Percentiles rank a stretch among this genome's conserved stretches.
Conservation (phyloP, 2,797 vertebrate genomes). For the Sebastiscus albofasciatus region DNA sequence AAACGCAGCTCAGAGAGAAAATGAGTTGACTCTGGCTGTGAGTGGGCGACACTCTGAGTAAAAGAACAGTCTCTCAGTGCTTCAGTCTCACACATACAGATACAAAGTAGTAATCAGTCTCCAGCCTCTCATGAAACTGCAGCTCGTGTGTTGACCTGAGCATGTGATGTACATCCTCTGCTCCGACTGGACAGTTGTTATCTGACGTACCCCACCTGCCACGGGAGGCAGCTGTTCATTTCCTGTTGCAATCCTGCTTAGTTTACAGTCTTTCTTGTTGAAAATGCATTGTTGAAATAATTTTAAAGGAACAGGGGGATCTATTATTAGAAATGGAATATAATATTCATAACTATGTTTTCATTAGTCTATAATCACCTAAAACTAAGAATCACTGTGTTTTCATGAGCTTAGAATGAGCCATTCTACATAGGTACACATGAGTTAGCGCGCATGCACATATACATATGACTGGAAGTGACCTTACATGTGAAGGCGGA, state of each 20-base stretch:
- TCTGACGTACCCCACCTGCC: background rate
- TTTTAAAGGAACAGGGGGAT: background rate
- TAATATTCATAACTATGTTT: too few relatives aligned
- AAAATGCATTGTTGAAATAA: background rate
- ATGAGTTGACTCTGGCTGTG: background rate
- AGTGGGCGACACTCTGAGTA: background rate
- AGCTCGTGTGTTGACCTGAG: background rate
- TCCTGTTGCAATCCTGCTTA: background rate
- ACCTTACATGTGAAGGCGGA: too few relatives aligned
- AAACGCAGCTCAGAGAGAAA: slow-evolving; percentile 1
- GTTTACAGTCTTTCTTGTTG: background rate
- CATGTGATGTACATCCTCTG: background rate
- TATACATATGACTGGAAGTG: too few relatives aligned
- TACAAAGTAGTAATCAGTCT: background rate
- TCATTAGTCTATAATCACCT: too few relatives aligned
- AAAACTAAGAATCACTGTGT: too few relatives aligned
- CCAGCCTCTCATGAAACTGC: background rate
- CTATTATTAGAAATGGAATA: too few relatives aligned
- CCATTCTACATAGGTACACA: too few relatives aligned
- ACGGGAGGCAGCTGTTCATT: background rate
- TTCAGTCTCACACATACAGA: background rate
- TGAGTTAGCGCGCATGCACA: too few relatives aligned
- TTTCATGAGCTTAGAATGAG: too few relatives aligned
- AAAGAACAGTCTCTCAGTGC: background rate
- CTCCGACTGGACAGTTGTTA: background rate